Evolutionary conservation across 2,797 vertebrate species (phyloP).

Genomic region (Masticophis lateralis): DNA sequence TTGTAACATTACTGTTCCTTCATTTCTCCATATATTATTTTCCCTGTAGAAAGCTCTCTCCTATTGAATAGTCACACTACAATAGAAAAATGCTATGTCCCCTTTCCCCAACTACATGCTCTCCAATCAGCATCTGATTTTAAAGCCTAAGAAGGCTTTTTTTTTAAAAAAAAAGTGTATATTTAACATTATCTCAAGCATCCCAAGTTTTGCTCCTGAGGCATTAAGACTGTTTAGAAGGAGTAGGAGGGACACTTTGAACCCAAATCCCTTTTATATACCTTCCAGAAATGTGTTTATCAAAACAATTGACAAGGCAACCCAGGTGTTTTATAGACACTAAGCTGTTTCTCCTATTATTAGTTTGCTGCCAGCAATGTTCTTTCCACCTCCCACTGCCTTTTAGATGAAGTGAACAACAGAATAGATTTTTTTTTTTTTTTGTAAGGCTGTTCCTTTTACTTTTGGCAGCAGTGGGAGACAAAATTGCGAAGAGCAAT

Average conservation of each 20-base stretch:
- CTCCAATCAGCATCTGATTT: background rate
- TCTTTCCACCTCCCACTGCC: constrained; percentile 37
- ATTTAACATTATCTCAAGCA: constrained; percentile 37
- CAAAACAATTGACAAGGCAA: constrained; percentile 33
- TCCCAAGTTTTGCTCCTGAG: constrained; percentile 27
- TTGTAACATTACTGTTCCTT: background rate
- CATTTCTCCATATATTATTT: background rate
- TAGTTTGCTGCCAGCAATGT: constrained; percentile 50
- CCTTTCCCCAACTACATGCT: background rate
- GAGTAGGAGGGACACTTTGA: constrained; percentile 31
- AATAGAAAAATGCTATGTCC: background rate
- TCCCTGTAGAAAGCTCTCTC: background rate
- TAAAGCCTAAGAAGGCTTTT: background rate
- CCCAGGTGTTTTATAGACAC: constrained; percentile 54
- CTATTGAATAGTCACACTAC: constrained; percentile 30
- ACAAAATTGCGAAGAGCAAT: constrained; percentile 38
- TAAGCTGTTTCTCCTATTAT: constrained; percentile 60
- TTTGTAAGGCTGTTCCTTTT: constrained; percentile 23
- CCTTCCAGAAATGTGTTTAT: constrained; percentile 46
- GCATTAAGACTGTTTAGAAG: constrained; percentile 40
- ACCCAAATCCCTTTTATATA: constrained; percentile 1
- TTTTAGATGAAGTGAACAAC: constrained; percentile 45
- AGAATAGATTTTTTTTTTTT: constrained; percentile 11
- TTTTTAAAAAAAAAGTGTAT: background rate
- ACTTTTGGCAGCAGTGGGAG: constrained; percentile 36